Base-by-base conservation (phyloP, 2,888 invertebrate genomes). In the Noctua comes region DNA sequence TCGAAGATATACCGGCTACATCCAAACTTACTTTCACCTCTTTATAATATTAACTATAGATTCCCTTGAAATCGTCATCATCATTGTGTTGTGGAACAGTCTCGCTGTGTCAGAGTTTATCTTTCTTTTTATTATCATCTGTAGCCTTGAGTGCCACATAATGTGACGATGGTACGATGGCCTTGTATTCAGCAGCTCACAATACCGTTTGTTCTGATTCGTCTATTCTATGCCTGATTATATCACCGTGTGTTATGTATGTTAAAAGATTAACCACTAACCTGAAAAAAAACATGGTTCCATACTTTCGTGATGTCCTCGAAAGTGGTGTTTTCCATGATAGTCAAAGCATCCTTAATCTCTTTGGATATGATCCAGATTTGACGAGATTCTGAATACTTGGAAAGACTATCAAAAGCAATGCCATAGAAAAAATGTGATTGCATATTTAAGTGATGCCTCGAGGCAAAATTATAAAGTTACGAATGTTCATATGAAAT, bases 151-250 rank as follows among this genome's bases (percentile, higher is more conserved):
- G 36, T n/a, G 27, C 13, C 27, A 31, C 51, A 51, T 51, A 36
- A 27, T 57, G 18, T 65, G 69, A 65, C 16, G 40, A 48, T 64
- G 64, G n/a, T 21, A 21, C 31, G 64, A 64, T 64, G 64, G 36
- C 77, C 57, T 65, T 83, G 64, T 21, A 68, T 77, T 77, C 48
- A 40, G 10, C 2, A 4, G 31, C 24, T 48, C 7, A 59, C 59
- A 82, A 82, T 79, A 27, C 31, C n/a, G 18, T 3, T 68, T 80
- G 40, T n/a, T 48, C 7, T 13, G 78, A 40, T 68, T n/a, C 46
- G 31, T 57, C 57, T 36, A 79, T 82, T 59, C n/a, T 27, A 4
- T 57, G 6, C 8, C 48, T 57, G 57, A n/a, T 82, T 59, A 24
- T 40, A 76, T 68, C 18, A 24, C 48, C 31, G 13, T n/a, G 16